phyloP scores from a whole-genome alignment of 2,888 invertebrate species.

The Scaptomyza tumidula region DNA sequence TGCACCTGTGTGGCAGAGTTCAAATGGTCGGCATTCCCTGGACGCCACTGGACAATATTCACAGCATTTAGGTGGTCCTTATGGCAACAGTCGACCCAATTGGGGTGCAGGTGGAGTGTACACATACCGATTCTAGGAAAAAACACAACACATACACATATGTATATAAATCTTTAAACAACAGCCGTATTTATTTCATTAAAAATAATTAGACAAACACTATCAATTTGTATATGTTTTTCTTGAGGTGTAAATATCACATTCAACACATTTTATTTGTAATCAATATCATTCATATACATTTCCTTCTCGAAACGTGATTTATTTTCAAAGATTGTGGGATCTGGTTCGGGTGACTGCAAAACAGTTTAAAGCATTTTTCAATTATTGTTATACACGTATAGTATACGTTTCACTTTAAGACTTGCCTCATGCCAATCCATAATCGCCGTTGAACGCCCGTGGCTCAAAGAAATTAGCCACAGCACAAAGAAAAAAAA shows the following conservation, averaged over 20 bases:
- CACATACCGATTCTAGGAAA: constrained; percentile 55
- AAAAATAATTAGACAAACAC: constrained; percentile 4
- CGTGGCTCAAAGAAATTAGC: constrained; percentile 58
- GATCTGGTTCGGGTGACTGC: constrained; percentile 49
- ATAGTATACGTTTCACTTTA: not conserved
- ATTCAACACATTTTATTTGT: not conserved
- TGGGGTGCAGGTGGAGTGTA: constrained; percentile 58
- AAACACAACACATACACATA: not conserved
- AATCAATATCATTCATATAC: constrained; percentile 29
- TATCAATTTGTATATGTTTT: not conserved
- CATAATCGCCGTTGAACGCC: constrained; percentile 18
- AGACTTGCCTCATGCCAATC: constrained; percentile 40
- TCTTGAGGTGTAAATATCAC: not conserved
- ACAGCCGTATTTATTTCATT: not conserved
- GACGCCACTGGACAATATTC: constrained; percentile 75
- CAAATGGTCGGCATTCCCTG: constrained; percentile 73
- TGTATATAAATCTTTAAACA: not conserved
- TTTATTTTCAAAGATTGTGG: constrained; percentile 53
- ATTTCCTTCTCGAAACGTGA: constrained; percentile 20
- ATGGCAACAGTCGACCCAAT: constrained; percentile 78
- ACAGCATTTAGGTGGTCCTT: constrained; percentile 82
- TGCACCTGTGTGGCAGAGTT: constrained; percentile 78
- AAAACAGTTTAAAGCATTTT: not conserved
- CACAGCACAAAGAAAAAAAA: constrained; percentile 40
- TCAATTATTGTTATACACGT: not conserved